A percentile compares a stretch with the other conserved stretches of the same genome.
These are phyloP conservation scores for Labeo calbasu DNA, from an alignment of 2,797 vertebrate species.

Conservation along the genomic window DNA sequence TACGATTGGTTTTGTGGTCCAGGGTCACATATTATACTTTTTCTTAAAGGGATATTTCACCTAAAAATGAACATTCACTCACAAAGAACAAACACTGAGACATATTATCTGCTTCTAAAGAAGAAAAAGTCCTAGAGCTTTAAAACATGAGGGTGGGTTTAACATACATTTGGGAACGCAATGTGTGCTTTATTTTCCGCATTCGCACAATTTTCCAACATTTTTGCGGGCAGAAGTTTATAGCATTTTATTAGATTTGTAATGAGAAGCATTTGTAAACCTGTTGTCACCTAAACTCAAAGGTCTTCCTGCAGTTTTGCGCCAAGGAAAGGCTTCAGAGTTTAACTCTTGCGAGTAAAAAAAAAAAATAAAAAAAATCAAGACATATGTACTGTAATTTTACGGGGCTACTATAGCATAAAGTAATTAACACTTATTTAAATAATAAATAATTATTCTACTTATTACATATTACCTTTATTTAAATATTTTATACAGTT, in stretches of 20 bases:
- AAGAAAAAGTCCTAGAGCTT: neutral
- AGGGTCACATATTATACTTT: too few species aligned
- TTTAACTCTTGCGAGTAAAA: neutral
- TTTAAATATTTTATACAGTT: too few species aligned
- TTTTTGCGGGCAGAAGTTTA: neutral
- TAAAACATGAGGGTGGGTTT: neutral
- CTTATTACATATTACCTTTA: too few species aligned
- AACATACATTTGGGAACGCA: neutral
- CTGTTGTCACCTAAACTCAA: neutral
- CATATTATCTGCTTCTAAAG: neutral
- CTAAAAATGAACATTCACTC: neutral
- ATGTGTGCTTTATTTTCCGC: neutral
- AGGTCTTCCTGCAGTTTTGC: neutral
- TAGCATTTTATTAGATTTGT: neutral
- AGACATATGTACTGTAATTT: too few species aligned
- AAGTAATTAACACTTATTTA: too few species aligned
- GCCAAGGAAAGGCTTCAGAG: neutral
- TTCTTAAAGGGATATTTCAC: neutral
- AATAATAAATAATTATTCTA: neutral
- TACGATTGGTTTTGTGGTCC: too few species aligned
- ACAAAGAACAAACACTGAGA: neutral
- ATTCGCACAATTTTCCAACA: neutral
- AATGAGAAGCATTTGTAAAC: constrained; percentile 3
- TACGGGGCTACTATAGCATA: too few species aligned
- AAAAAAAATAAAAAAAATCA: neutral